Evolutionary conservation across 2,888 invertebrate species (phyloP).

Genomic region (Microctonus brassicae): DNA sequence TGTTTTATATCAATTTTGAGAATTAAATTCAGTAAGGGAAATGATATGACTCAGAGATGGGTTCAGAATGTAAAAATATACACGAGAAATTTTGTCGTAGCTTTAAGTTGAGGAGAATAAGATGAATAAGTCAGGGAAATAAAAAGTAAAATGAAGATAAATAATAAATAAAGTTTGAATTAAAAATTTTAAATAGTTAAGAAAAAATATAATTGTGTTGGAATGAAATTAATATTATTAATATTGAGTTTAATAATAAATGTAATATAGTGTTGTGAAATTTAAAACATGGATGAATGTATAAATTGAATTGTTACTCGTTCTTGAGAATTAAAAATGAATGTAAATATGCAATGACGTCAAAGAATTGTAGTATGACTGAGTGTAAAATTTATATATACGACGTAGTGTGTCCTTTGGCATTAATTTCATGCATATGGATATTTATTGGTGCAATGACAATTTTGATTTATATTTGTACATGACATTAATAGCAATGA

Average conservation of each 20-base stretch:
- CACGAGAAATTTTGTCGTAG: neutral
- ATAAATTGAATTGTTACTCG: no score
- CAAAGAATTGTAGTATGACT: neutral
- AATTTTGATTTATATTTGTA: neutral
- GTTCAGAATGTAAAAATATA: conserved; percentile 6
- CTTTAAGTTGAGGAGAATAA: neutral
- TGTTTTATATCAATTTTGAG: neutral
- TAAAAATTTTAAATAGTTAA: no score
- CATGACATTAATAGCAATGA: neutral
- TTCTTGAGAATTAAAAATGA: neutral
- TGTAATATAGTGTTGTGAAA: no score
- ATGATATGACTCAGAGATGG: neutral
- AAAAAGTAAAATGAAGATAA: neutral
- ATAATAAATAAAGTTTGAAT: no score
- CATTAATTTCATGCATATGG: neutral
- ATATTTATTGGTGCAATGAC: neutral
- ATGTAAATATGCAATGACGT: neutral
- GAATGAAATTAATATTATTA: no score
- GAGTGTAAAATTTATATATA: neutral
- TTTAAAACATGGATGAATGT: no score
- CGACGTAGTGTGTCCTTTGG: neutral
- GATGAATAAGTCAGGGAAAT: neutral
- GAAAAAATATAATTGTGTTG: no score
- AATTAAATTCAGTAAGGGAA: no score
- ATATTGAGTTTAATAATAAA: no score